Conservation (phyloP, 2,797 vertebrate genomes). For the Enteromius treurensis region DNA sequence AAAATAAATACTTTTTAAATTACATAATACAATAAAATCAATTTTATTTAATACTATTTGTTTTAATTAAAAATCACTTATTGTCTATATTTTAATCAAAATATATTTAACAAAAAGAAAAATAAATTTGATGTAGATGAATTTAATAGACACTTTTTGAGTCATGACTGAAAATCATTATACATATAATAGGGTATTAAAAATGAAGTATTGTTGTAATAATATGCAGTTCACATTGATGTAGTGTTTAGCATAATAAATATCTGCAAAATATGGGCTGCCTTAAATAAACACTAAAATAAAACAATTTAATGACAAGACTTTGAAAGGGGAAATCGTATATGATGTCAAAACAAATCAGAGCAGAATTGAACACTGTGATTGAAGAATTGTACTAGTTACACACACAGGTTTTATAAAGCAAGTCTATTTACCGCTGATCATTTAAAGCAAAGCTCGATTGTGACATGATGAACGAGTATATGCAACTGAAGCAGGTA, state of each 20-base stretch:
- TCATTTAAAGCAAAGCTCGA: background rate
- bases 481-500: background rate
- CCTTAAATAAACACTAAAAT: background rate
- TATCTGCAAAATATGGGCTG: background rate
- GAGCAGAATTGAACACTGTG: background rate
- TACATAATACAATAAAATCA: too few relatives aligned
- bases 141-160: constrained; percentile 16
- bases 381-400: background rate
- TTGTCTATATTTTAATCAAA: background rate
- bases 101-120: background rate
- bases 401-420: background rate
- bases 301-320: background rate
- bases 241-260: constrained; percentile 14
- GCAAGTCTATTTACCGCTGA: constrained; percentile 6
- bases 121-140: background rate
- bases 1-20: too few relatives aligned
- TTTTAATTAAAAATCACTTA: background rate
- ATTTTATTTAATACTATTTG: too few relatives aligned
- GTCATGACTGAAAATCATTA: background rate
- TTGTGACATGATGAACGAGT: background rate
- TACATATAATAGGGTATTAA: background rate
- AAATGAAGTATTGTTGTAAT: background rate
- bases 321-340: background rate
- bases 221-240: background rate
- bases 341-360: background rate